Evolutionary conservation across 2,113 vertebrate genomes (phyloP).

Genomic region (Dicerorhinus sumatrensis): DNA sequence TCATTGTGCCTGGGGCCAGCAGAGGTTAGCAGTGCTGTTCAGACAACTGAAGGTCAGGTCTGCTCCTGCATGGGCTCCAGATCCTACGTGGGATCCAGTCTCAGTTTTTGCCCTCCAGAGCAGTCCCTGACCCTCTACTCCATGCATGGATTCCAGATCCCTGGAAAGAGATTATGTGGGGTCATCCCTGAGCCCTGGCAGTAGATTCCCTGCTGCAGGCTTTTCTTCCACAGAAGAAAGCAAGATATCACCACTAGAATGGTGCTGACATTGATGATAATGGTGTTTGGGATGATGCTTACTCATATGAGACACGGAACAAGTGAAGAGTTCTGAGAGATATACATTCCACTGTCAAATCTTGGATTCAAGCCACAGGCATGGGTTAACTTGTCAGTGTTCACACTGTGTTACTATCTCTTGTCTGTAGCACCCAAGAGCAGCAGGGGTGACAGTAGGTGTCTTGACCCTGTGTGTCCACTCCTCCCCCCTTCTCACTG

Average conservation of each 20-base stretch:
- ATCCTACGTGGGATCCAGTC: not conserved
- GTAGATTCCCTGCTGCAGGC: not conserved
- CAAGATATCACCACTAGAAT: not conserved
- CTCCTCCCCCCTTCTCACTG: not conserved
- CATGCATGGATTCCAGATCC: not conserved
- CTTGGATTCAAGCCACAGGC: not conserved
- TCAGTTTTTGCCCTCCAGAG: not conserved
- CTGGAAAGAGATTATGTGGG: not conserved
- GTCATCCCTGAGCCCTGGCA: not conserved
- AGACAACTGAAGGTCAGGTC: not conserved
- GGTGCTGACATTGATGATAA: too few species aligned
- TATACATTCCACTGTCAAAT: not conserved
- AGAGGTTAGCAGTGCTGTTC: not conserved
- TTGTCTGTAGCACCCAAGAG: not conserved
- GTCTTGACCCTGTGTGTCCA: not conserved
- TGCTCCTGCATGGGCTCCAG: not conserved
- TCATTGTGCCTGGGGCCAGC: not conserved
- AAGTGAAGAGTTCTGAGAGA: not conserved
- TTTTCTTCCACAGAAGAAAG: not conserved
- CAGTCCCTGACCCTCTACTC: not conserved
- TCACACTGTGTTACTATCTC: not conserved
- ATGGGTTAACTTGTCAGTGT: not conserved
- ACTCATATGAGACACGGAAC: not conserved
- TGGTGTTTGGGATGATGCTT: not conserved
- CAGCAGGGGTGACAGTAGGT: not conserved